Base-by-base conservation (phyloP, 1,140 invertebrate species). In the Zaprionus ghesquierei region DNA sequence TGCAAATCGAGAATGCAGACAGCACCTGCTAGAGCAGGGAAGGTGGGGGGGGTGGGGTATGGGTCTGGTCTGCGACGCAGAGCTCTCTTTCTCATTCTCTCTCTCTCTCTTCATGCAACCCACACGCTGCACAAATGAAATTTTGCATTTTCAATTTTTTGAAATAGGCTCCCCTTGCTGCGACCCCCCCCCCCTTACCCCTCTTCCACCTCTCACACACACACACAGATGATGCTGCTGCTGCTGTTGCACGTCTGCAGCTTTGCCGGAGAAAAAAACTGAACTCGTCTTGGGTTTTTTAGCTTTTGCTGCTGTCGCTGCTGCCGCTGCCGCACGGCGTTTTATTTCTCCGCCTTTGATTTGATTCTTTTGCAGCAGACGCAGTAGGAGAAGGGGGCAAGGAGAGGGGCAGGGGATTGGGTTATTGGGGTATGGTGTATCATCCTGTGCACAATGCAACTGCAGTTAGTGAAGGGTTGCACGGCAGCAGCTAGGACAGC, bases 101-200 rank as follows among this genome's bases (percentile, higher is more conserved):
- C n/a, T n/a, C n/a, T n/a, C n/a, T n/a, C n/a, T n/a, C n/a, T n/a
- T n/a, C 23, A 9, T 58, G 25, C 15, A 27, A 38, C 65, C 33
- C 65, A 27, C 33, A 58, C 62, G 79, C 75, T 84, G 85, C 84
- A 87, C 84, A 87, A 87, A 89, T 89, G 84, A 89, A 89, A 89
- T 89, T 89, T 89, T 89, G 84, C 79, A 89, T 89, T 89, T 89
- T 89, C 85, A 89, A 89, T 89, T 89, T 89, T 89, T 89, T 89
- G 84, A 89, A 89, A 89, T 89, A 89, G 84, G 79, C 85, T 80
- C 77, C 82, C 80, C 79, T 41, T 41, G 5, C 35, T 38, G 35
- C 35, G n/a, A 38, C n/a, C 5, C n/a, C 35, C 15, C 5, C n/a
- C 35, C 2, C 35, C 31, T 33, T 5, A 2, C 35, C 5, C 2